Evolutionary conservation across 1,140 invertebrate species (phyloP).

Genomic region (Drosophila lacteicornis): DNA sequence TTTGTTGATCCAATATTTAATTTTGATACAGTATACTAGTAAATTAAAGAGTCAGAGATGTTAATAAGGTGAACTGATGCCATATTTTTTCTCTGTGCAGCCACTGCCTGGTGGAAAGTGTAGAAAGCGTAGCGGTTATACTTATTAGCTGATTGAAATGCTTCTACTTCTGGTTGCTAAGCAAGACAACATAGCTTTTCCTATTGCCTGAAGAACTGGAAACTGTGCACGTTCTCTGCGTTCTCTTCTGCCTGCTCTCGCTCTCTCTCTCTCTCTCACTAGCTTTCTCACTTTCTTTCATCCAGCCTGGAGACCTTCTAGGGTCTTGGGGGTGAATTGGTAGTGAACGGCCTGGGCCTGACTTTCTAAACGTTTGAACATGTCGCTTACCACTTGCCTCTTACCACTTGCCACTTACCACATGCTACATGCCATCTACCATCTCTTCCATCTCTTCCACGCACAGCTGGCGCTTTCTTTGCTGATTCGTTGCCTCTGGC

Average conservation of each 20-base stretch:
- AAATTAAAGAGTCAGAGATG: not conserved
- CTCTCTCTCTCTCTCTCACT: constrained; percentile 17
- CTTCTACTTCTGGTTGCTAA: constrained; percentile 59
- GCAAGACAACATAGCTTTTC: constrained; percentile 36
- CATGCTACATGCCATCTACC: constrained; percentile 21
- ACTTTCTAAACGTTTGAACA: constrained; percentile 37
- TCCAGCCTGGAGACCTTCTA: not conserved
- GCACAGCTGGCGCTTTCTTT: constrained; percentile 79
- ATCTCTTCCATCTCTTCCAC: constrained; percentile 58
- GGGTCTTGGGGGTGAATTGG: constrained; percentile 3
- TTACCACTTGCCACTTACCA: constrained; percentile 8
- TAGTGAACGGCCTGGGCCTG: constrained; percentile 19
- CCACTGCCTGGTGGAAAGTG: constrained; percentile 20
- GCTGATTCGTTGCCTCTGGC: constrained; percentile 77
- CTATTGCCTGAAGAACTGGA: constrained; percentile 64
- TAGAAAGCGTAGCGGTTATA: constrained; percentile 51
- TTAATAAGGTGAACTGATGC: too few relatives aligned
- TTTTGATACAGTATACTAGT: too few relatives aligned
- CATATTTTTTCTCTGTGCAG: constrained; percentile 21
- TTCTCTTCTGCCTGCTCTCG: constrained; percentile 37
- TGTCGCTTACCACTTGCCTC: constrained; percentile 28
- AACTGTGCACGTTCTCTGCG: constrained; percentile 59
- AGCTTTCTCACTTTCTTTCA: constrained; percentile 7
- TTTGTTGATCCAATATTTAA: too few relatives aligned
- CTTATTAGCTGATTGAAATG: constrained; percentile 55